Percentiles rank a stretch among this genome's conserved stretches.
Conservation (phyloP, 2,797 vertebrate species). For the Ara ararauna region DNA sequence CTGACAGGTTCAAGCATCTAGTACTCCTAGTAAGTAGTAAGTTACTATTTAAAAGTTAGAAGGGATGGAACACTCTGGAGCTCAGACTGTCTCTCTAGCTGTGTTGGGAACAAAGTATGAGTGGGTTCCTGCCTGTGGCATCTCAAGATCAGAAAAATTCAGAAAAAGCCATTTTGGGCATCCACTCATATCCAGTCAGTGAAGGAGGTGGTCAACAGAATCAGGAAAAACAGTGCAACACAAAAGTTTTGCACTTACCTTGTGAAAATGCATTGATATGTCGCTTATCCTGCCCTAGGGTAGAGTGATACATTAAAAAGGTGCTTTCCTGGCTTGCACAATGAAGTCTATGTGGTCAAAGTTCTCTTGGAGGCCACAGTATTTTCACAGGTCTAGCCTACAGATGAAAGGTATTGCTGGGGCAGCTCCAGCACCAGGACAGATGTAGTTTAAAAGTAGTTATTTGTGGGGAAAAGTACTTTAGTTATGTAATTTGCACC, state of each 20-base stretch:
- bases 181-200: background rate
- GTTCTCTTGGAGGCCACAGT: background rate
- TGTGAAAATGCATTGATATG: background rate
- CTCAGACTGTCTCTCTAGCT: background rate
- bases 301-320: background rate
- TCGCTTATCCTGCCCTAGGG: background rate
- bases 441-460: background rate
- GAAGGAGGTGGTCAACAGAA: background rate
- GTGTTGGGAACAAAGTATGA: background rate
- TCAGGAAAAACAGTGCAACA: background rate
- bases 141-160: background rate
- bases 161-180: background rate
- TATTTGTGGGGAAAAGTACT: background rate
- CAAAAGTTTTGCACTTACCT: background rate
- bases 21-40: background rate
- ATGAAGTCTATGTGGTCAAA: fast-evolving
- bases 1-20: background rate
- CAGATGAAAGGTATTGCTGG: background rate
- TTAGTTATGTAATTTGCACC: background rate
- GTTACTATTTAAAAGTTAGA: background rate
- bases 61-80: background rate
- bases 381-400: background rate
- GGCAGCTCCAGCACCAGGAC: background rate
- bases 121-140: background rate
- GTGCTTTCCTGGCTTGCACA: background rate